Evolutionary conservation across 1,140 invertebrate genomes (phyloP).

Genomic region (Oppia nitens): DNA sequence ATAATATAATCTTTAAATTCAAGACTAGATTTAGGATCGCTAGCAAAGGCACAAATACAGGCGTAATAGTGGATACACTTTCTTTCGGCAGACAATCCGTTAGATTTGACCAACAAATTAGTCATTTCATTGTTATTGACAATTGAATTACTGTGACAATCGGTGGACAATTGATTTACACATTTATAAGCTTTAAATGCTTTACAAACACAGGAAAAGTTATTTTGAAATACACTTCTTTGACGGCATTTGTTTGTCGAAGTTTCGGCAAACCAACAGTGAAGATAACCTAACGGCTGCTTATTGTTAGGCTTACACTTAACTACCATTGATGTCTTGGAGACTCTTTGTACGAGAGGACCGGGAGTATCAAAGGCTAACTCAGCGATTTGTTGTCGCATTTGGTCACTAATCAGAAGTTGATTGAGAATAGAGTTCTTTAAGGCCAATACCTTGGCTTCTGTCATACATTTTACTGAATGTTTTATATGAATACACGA

Average conservation of each 20-base stretch:
- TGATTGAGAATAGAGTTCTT: slow-evolving; percentile 46
- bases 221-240: slow-evolving; percentile 34
- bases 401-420: slow-evolving; percentile 42
- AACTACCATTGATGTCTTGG: slow-evolving; percentile 56
- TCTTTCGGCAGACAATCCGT: slow-evolving; percentile 21
- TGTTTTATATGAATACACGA: slow-evolving; percentile 49
- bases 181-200: slow-evolving; percentile 33
- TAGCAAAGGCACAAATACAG: slow-evolving; percentile 60
- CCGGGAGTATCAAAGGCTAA: slow-evolving; percentile 44
- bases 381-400: slow-evolving; percentile 47
- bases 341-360: slow-evolving; percentile 54
- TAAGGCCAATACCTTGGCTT: slow-evolving; percentile 43
- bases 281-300: slow-evolving; percentile 54
- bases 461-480: slow-evolving; percentile 43
- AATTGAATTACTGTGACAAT: too few relatives aligned
- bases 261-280: slow-evolving; percentile 44
- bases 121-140: not conserved
- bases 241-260: slow-evolving; percentile 34
- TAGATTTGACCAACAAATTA: not conserved
- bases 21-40: slow-evolving; percentile 43
- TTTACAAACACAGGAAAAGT: slow-evolving; percentile 45
- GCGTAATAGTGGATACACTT: slow-evolving; percentile 43
- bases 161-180: not conserved
- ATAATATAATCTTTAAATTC: slow-evolving; percentile 48
- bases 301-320: slow-evolving; percentile 49